Conservation (phyloP, 2,797 vertebrate genomes). For the Phylloscopus collybita region DNA sequence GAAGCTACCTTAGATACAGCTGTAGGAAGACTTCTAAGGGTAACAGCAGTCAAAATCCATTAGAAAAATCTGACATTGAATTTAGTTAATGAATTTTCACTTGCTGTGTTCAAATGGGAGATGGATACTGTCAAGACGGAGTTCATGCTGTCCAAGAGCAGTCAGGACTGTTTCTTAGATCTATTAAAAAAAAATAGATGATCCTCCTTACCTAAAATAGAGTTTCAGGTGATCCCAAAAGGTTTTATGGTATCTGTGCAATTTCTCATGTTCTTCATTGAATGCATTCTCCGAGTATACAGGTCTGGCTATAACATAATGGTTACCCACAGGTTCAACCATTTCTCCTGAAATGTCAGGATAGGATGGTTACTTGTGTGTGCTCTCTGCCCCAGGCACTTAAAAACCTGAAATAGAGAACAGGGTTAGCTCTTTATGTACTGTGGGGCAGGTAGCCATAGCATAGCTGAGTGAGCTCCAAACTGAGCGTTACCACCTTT, state of each 20-base stretch:
- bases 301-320: conserved; percentile 86
- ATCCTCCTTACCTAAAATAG: conserved; percentile 85
- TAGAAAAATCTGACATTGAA: neutral
- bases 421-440: conserved; percentile 62
- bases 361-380: neutral
- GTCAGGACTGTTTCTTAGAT: neutral
- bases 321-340: conserved; percentile 81
- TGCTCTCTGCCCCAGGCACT: conserved; percentile 47
- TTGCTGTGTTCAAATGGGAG: neutral
- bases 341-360: conserved; percentile 60
- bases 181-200: neutral
- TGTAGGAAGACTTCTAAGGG: neutral
- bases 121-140: neutral
- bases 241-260: conserved; percentile 84
- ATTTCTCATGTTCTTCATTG: conserved; percentile 82
- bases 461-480: conserved; percentile 73
- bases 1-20: neutral
- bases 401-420: conserved; percentile 72
- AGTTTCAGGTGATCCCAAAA: conserved; percentile 81
- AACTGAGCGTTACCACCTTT: conserved; percentile 75
- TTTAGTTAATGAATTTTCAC: neutral
- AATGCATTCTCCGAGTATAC: conserved; percentile 90
- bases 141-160: neutral
- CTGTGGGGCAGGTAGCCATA: neutral
- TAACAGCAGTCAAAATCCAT: neutral